phyloP scores from a whole-genome alignment of 2,797 vertebrate genomes.

The Limnodromus scolopaceus region DNA sequence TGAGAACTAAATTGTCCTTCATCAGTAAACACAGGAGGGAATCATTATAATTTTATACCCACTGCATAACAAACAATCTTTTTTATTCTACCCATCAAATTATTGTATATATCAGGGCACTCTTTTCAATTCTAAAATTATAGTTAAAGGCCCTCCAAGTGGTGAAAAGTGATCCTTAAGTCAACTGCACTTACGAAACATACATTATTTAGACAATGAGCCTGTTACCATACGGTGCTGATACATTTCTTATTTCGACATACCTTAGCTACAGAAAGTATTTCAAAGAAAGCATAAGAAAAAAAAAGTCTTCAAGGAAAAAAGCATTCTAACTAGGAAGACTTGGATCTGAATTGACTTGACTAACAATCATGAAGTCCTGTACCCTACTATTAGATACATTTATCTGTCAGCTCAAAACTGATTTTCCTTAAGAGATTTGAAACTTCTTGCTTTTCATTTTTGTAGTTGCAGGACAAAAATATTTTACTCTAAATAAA shows the following conservation, averaged over 20 bases:
- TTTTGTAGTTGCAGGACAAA: not conserved
- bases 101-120: conserved; percentile 23
- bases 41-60: conserved; percentile 12
- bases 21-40: conserved; percentile 33
- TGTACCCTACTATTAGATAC: not conserved
- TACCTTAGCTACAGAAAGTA: conserved; percentile 39
- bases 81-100: conserved; percentile 42
- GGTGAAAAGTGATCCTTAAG: conserved; percentile 62
- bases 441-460: not conserved
- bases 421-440: not conserved
- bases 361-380: not conserved
- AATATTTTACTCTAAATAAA: not conserved
- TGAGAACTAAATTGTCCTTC: not conserved
- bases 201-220: conserved; percentile 47
- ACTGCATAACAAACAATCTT: conserved; percentile 14
- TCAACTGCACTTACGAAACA: conserved; percentile 61
- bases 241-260: not conserved
- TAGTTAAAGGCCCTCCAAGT: conserved; percentile 46
- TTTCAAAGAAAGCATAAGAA: conserved; percentile 21
- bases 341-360: not conserved
- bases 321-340: not conserved
- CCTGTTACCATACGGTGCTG: conserved; percentile 43
- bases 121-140: conserved; percentile 34
- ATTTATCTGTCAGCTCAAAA: not conserved
- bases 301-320: not conserved